phyloP scores from a whole-genome alignment of 2,113 vertebrate species.

The Psettodes erumei region DNA sequence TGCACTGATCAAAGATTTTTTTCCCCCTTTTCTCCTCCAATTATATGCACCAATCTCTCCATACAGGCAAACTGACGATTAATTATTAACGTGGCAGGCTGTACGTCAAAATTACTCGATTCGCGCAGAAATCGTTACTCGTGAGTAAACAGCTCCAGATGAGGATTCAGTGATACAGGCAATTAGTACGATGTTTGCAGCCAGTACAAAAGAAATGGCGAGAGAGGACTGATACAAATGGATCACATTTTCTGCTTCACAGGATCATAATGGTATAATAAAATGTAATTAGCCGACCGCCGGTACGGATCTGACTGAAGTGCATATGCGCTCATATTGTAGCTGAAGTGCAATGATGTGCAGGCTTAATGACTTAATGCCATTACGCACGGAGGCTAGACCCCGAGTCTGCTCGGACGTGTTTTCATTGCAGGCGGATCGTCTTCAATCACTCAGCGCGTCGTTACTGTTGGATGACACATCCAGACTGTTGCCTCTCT shows the following conservation, averaged over 20 bases:
- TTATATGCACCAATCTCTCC: constrained; percentile 38
- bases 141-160: constrained; percentile 48
- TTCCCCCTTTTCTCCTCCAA: neutral
- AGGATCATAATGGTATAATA: constrained; percentile 47
- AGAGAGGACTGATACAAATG: constrained; percentile 32
- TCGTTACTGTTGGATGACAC: constrained; percentile 32
- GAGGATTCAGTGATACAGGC: constrained; percentile 39
- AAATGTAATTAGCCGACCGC: constrained; percentile 64
- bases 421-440: constrained; percentile 49
- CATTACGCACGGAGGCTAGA: constrained; percentile 42
- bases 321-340: constrained; percentile 16
- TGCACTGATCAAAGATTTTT: constrained; percentile 61
- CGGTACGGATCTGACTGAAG: constrained; percentile 26
- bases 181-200: constrained; percentile 57
- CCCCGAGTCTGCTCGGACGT: constrained; percentile 31
- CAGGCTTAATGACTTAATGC: constrained; percentile 55
- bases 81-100: constrained; percentile 22
- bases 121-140: constrained; percentile 25
- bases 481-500: constrained; percentile 30
- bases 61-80: constrained; percentile 20
- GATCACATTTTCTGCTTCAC: constrained; percentile 65
- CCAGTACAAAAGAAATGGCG: constrained; percentile 25
- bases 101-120: constrained; percentile 12
- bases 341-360: constrained; percentile 48
- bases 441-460: constrained; percentile 26